A percentile compares a stretch with the other conserved stretches of the same genome.
These are phyloP conservation scores for Pristionchus mayeri DNA, from an alignment of 2,888 invertebrate species.

Conservation along the genomic window DNA sequence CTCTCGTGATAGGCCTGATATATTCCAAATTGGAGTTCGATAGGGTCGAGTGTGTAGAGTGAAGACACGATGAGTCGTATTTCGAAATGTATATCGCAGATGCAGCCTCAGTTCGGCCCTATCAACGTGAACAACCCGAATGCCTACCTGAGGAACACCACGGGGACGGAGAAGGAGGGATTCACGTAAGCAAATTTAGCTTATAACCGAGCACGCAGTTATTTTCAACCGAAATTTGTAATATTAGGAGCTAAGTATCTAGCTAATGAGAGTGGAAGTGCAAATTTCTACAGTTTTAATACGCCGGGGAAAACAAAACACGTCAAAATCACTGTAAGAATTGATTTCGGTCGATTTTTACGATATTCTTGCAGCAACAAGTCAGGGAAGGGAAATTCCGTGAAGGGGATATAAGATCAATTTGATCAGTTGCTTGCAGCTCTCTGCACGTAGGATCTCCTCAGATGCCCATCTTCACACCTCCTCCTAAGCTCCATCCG, in stretches of 20 bases:
- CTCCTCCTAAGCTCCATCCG: conserved; percentile 63
- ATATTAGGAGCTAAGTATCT: too few relatives aligned
- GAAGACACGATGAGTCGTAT: background rate
- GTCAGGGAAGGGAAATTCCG: too few relatives aligned
- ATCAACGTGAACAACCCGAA: conserved; percentile 72
- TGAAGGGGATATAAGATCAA: too few relatives aligned
- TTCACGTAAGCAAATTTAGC: too few relatives aligned
- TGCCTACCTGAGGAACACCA: conserved; percentile 63
- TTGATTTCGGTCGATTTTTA: background rate
- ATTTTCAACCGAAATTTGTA: too few relatives aligned
- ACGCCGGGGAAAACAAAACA: too few relatives aligned
- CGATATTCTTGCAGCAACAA: background rate
- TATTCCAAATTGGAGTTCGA: too few relatives aligned
- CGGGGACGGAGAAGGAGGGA: background rate
- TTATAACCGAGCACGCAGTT: too few relatives aligned
- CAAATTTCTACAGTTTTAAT: too few relatives aligned
- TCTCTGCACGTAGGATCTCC: conserved; percentile 60
- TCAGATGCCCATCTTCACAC: conserved; percentile 66
- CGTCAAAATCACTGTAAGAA: too few relatives aligned
- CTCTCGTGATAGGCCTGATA: background rate
- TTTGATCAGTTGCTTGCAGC: conserved; percentile 25
- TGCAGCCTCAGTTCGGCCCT: conserved; percentile 72
- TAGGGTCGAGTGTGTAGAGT: too few relatives aligned
- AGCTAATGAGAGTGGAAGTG: too few relatives aligned
- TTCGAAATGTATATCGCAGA: conserved; percentile 50